Percentiles rank a stretch among this genome's conserved stretches.
phyloP scores from a whole-genome alignment of 1,140 invertebrate species.

The Heliothis subflexa region DNA sequence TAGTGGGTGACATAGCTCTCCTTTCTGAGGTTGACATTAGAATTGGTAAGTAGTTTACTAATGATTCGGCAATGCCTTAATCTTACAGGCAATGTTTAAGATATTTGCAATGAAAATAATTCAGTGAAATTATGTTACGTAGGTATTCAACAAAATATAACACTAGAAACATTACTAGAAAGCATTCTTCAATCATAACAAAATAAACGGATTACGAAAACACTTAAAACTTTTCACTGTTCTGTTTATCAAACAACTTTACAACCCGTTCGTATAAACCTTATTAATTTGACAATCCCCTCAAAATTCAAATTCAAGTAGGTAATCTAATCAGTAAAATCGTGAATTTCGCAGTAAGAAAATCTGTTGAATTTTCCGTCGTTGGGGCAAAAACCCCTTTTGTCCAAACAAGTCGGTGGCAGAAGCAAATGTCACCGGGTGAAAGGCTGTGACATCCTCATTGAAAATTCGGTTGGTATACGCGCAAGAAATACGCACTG shows the following conservation, averaged over 20 bases:
- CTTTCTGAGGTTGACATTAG: no score
- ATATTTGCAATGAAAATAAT: no score
- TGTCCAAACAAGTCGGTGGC: slow-evolving; percentile 75
- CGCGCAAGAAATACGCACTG: slow-evolving; percentile 57
- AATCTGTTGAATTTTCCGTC: slow-evolving; percentile 52
- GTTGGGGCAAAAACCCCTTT: slow-evolving; percentile 72
- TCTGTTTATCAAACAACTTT: slow-evolving; percentile 26
- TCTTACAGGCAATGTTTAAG: no score
- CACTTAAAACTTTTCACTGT: slow-evolving; percentile 5
- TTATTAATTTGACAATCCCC: slow-evolving; percentile 45
- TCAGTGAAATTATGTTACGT: not conserved
- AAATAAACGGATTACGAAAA: slow-evolving; percentile 10
- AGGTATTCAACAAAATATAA: not conserved
- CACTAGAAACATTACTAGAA: no score
- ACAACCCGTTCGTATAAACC: slow-evolving; percentile 39
- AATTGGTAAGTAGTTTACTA: no score
- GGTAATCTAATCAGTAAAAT: slow-evolving; percentile 58
- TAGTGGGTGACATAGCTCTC: no score
- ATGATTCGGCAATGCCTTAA: no score
- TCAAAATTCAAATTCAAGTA: slow-evolving; percentile 52
- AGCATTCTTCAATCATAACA: not conserved
- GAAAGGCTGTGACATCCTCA: slow-evolving; percentile 72
- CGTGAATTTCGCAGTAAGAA: slow-evolving; percentile 46
- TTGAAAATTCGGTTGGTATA: slow-evolving; percentile 69
- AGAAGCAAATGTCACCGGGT: slow-evolving; percentile 71